A percentile compares a stretch with the other conserved stretches of the same genome.
These are phyloP conservation scores for Cheilosia scutellata DNA, from an alignment of 2,888 invertebrate genomes.

Conservation along the genomic window DNA sequence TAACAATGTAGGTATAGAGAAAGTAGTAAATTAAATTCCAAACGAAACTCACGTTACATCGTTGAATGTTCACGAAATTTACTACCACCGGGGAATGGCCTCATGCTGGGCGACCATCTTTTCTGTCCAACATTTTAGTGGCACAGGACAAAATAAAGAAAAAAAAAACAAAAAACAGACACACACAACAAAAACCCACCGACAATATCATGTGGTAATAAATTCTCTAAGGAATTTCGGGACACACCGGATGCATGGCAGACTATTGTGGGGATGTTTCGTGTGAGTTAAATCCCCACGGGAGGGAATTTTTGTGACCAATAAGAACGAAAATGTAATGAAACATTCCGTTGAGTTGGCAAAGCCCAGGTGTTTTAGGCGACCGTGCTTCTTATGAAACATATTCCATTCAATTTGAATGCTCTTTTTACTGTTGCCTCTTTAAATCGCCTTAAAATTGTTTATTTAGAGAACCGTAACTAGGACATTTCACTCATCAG, in stretches of 20 bases:
- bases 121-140: constrained; percentile 7
- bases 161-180: background rate
- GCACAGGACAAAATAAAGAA: constrained; percentile 21
- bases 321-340: constrained; percentile 23
- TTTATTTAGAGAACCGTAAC: constrained; percentile 18
- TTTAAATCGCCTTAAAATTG: constrained; percentile 15
- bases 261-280: background rate
- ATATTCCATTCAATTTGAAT: constrained; percentile 37
- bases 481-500: constrained; percentile 31
- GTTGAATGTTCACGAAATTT: constrained; percentile 48
- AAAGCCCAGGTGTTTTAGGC: constrained; percentile 49
- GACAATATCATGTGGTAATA: constrained; percentile 65
- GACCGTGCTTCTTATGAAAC: constrained; percentile 18
- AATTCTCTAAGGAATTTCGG: constrained; percentile 66
- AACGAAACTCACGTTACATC: constrained; percentile 42
- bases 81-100: constrained; percentile 11
- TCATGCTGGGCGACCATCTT: constrained; percentile 13
- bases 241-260: constrained; percentile 55
- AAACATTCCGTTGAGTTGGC: constrained; percentile 13
- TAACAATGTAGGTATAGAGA: constrained; percentile 19
- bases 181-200: constrained; percentile 29
- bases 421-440: background rate
- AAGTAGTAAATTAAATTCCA: constrained; percentile 68
- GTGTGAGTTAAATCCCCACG: background rate
- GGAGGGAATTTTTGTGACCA: constrained; percentile 48